Evolutionary conservation across 2,113 vertebrate species (phyloP), one percentile per base, ranked within the genome.

Genomic region (Mystacornis crossleyi): DNA sequence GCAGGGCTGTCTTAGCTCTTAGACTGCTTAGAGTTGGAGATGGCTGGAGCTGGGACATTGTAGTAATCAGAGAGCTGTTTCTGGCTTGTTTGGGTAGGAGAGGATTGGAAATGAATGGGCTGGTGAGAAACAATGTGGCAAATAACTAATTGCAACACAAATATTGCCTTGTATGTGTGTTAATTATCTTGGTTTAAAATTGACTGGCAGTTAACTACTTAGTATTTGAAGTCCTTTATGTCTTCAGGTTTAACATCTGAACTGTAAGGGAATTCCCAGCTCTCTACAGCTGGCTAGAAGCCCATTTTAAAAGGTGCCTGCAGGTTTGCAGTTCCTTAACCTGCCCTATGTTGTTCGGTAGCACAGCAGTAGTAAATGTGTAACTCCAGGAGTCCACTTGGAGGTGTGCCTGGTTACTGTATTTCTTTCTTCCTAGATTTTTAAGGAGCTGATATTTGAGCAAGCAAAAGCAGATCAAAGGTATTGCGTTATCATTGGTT

Each of bases 381-480:
- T 79, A 57, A 82, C 48, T 70, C 20, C 38, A 51, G 55, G 33
- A 86, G 6, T 36, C 45, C 60, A 15, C 17, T 38, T 71, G 51
- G 67, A 91, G 55, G 53, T 78, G 53, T 81, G 66, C 69, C 53
- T 89, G 25, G 10, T 92, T 85, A 45, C 31, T 54, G 13, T 29
- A 42, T 75, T 95, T 86, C 24, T 93, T 75, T 75, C 71, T 81
- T 50, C 23, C 42, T 83, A 11, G 29, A 29, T 70, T 89, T 91
- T 92, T 78, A 81, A 80, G 83, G 75, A 79, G 86, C 64, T 78
- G 71, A 34, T 87, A 78, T 72, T 84, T 91, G 86, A 60, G 12
- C 20, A 84, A 81, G 38, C 5, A 14, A 48, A 81, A 86, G 42
- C 33, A 26, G 17, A 74, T 69, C 60, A 79, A 79, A 89, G 15